Evolutionary conservation across 2,113 vertebrate species (phyloP).

Genomic region (Engystomops pustulosus): DNA sequence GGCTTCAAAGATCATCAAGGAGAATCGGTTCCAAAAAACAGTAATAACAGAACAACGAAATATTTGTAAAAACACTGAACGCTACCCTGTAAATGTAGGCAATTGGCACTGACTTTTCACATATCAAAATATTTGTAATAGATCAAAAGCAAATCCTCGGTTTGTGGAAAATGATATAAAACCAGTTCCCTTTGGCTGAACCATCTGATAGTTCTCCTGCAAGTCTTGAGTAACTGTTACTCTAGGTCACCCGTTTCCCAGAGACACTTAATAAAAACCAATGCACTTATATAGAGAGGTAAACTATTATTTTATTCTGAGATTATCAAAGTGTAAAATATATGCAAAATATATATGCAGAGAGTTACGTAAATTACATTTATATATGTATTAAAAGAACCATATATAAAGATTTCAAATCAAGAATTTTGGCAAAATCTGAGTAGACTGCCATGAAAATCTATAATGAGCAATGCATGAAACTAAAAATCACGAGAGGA

Average conservation of each 20-base stretch:
- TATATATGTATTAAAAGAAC: no score
- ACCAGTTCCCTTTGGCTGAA: background rate
- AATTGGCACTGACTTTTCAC: background rate
- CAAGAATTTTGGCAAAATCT: no score
- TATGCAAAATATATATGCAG: no score
- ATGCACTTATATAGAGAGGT: background rate
- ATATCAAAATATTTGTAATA: background rate
- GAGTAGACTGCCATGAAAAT: no score
- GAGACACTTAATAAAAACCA: background rate
- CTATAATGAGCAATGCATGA: no score
- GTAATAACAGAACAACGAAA: background rate
- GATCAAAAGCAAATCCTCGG: background rate
- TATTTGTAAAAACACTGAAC: background rate
- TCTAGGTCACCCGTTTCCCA: background rate
- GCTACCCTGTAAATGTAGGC: background rate
- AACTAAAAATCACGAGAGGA: no score
- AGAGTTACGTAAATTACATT: no score
- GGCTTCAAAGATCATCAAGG: background rate
- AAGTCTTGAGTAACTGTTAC: background rate
- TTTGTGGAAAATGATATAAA: background rate
- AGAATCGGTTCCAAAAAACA: background rate
- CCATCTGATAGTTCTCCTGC: background rate
- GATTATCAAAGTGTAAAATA: no score
- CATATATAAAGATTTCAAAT: no score
- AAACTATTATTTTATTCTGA: background rate